phyloP scores from a whole-genome alignment of 2,113 vertebrate species.

The Camelus bactrianus region DNA sequence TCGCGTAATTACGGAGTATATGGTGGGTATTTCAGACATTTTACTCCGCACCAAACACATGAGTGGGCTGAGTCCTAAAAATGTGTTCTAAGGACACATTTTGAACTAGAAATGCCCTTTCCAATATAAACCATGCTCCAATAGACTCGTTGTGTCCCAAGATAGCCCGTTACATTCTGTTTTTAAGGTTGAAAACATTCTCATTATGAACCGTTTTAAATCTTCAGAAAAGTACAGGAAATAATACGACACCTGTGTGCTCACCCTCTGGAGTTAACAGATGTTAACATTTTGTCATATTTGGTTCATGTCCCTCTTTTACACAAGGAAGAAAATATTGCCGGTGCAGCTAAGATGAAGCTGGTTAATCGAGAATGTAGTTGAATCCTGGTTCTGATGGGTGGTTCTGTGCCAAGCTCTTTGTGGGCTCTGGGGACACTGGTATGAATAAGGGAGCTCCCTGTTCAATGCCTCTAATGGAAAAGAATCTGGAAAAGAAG shows the following conservation, averaged over 20 bases:
- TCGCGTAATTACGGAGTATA: not conserved
- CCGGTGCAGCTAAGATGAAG: not conserved
- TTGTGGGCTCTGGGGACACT: rapidly evolving
- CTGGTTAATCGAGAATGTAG: not conserved
- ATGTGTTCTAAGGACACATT: not conserved
- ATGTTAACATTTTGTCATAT: conserved; percentile 54
- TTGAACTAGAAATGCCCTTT: conserved; percentile 5
- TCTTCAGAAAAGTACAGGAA: conserved; percentile 45
- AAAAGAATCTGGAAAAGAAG: no score
- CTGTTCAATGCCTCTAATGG: no score
- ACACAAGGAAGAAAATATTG: not conserved
- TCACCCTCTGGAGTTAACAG: not conserved
- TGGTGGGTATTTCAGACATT: not conserved
- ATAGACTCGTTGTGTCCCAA: not conserved
- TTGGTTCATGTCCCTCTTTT: not conserved
- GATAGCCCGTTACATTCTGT: not conserved
- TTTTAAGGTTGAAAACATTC: conserved; percentile 36
- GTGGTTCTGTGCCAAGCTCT: not conserved
- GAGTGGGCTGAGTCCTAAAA: not conserved
- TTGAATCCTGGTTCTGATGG: not conserved
- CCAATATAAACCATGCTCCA: not conserved
- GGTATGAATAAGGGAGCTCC: not conserved
- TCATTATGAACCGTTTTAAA: conserved; percentile 18
- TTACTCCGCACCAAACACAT: not conserved
- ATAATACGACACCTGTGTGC: not conserved